Percentiles rank a stretch among this genome's conserved stretches.
Conservation (phyloP, 2,113 vertebrate genomes). For the Cromileptes altivelis region DNA sequence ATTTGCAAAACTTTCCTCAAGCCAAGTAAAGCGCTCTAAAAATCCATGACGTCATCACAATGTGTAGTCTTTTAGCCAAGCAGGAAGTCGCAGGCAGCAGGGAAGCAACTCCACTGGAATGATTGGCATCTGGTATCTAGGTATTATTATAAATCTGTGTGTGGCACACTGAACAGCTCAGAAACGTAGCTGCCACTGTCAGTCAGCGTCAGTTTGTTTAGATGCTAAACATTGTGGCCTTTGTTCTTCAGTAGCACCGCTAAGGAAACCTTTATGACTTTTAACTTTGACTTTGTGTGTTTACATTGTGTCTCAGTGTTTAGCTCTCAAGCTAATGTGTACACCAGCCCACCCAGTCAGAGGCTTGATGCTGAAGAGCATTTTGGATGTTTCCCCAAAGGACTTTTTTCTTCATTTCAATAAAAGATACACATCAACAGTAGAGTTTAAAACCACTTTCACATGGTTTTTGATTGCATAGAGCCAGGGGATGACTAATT, state of each 20-base stretch:
- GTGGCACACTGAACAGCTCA: neutral
- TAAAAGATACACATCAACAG: neutral
- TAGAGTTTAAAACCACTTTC: neutral
- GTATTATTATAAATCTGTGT: too few relatives aligned
- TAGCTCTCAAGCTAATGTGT: neutral
- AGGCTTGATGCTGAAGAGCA: too few relatives aligned
- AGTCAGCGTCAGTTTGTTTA: neutral
- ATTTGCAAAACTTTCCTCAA: too few relatives aligned
- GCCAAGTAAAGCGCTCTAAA: too few relatives aligned
- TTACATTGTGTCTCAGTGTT: neutral
- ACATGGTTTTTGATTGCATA: neutral
- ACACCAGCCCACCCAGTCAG: too few relatives aligned
- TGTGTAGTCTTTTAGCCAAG: too few relatives aligned
- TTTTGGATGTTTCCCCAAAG: too few relatives aligned
- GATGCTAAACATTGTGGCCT: neutral
- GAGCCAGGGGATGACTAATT: neutral
- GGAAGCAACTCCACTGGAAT: too few relatives aligned
- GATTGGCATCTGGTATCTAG: too few relatives aligned
- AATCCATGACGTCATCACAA: too few relatives aligned
- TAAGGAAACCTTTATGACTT: too few relatives aligned
- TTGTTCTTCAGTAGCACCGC: neutral
- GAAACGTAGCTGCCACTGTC: neutral
- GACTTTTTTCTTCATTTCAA: neutral
- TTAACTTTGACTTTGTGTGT: neutral
- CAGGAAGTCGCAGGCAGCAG: too few relatives aligned